Evolutionary conservation across 2,113 vertebrate genomes (phyloP), one percentile per base, ranked within the genome.

Genomic region (Lota lota): DNA sequence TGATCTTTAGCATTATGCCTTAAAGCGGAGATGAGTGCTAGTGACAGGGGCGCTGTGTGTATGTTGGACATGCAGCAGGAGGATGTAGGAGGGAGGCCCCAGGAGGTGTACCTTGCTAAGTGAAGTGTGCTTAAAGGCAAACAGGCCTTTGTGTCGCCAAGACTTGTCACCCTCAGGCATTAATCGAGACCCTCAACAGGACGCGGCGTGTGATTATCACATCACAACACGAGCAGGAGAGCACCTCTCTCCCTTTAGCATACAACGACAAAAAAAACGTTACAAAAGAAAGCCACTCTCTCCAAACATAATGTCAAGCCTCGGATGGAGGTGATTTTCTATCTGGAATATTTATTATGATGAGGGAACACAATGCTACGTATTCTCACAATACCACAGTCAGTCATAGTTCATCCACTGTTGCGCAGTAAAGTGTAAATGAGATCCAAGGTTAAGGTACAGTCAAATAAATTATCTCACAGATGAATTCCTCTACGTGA

Each of bases 101-200:
- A 20, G 73, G 84, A 81, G 75, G 64, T 77, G 65, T 75, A 64
- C 63, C 33, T 72, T 74, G 77, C 79, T 79, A 77, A 65, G 86
- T 84, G 77, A 77, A 88, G 86, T 82, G 85, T 84, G 81, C 81
- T 88, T 87, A 69, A 84, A 86, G 77, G 73, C 83, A 85, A 88
- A 86, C 88, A 86, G 84, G 72, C 64, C 22, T 80, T 81, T 66
- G 83, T 75, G 83, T 72, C 77, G 80, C 53, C n/a, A 56, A 14
- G 83, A 83, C 81, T 76, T 89, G 81, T 87, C 83, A 80, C 89
- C 82, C 76, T 75, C 76, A 50, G 79, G 81, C 85, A 88, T 88
- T 88, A 91, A 89, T 89, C 86, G 87, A 85, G 83, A 80, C 78
- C 85, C 88, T 90, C 85, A 87, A 83, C 82, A 87, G 82, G 83